phyloP scores from a whole-genome alignment of 2,797 vertebrate genomes.

The Pipistrellus kuhlii region DNA sequence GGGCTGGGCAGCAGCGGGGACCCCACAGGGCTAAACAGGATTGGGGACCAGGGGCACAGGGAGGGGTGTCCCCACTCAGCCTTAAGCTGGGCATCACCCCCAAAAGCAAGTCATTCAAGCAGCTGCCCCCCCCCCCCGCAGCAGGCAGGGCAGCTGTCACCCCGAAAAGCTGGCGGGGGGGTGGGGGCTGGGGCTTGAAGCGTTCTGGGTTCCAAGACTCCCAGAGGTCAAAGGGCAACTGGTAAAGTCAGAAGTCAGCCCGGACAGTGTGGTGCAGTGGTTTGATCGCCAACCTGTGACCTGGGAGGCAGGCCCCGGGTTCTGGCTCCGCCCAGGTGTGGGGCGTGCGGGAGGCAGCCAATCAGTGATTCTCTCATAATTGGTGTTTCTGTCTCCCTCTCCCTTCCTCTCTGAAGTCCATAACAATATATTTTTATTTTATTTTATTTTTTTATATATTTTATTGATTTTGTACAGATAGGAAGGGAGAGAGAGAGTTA shows the following conservation, averaged over 20 bases:
- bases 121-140: background rate
- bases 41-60: background rate
- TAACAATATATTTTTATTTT: no score
- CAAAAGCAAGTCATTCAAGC: background rate
- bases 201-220: background rate
- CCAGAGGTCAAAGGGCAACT: background rate
- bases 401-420: no score
- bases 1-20: background rate
- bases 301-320: no score
- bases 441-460: no score
- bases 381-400: no score
- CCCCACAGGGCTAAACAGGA: background rate
- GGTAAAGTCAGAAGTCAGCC: background rate
- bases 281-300: no score
- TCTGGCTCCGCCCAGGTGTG: no score
- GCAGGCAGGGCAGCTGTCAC: background rate
- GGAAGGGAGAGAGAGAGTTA: no score
- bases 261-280: no score
- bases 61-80: background rate
- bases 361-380: no score
- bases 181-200: rapidly evolving
- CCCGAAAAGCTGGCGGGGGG: rapidly evolving
- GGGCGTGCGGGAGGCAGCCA: no score
- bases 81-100: background rate
- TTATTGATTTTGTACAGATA: no score